phyloP scores from a whole-genome alignment of 2,888 invertebrate species.

The Meta bourneti region DNA sequence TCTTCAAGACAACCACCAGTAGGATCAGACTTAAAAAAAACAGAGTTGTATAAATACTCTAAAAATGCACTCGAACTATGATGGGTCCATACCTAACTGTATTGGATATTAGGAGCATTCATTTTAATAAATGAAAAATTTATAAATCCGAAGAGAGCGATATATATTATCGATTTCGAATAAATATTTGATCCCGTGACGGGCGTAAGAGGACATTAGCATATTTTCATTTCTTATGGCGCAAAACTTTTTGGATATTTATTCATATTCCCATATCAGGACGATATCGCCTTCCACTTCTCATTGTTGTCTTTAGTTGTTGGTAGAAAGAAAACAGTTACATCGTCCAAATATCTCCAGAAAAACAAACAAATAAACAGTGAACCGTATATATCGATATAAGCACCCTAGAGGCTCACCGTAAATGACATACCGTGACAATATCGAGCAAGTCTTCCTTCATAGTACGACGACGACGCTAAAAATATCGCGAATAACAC shows the following conservation, averaged over 20 bases:
- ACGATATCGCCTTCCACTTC: not conserved
- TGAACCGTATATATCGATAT: conserved; percentile 44
- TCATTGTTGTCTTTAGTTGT: conserved; percentile 30
- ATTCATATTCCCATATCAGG: not conserved
- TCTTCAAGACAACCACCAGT: no score
- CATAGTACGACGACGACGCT: conserved; percentile 33
- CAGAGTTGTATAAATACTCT: no score
- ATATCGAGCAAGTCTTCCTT: conserved; percentile 56
- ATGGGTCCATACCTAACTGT: no score
- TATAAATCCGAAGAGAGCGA: no score
- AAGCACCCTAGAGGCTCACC: conserved; percentile 50
- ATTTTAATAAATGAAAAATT: no score
- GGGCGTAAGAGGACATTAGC: not conserved
- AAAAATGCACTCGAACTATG: no score
- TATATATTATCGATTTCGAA: no score
- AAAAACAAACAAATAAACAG: conserved; percentile 64
- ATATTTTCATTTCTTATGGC: not conserved
- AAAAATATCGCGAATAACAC: conserved; percentile 71
- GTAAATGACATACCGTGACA: conserved; percentile 72
- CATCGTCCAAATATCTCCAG: conserved; percentile 43
- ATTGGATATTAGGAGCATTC: no score
- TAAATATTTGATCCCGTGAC: no score
- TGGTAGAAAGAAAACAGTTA: conserved; percentile 31
- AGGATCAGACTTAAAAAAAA: no score
- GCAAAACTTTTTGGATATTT: not conserved